Percentiles rank a stretch among this genome's conserved stretches.
Evolutionary conservation across 2,797 vertebrate genomes (phyloP).

Genomic region (Protonibea diacanthus): DNA sequence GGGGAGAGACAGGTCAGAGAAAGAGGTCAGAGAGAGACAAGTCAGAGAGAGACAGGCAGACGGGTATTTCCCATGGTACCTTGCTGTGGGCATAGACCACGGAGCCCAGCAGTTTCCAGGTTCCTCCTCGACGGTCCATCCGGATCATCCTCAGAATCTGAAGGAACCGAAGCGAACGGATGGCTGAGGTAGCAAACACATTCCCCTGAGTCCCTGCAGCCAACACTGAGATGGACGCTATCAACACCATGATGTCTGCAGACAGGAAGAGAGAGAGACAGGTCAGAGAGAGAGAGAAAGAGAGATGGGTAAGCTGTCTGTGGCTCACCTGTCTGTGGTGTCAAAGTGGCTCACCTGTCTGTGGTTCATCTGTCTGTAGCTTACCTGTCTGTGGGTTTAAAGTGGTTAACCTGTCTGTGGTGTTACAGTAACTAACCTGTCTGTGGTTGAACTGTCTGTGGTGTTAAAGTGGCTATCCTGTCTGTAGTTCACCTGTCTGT

Average conservation of each 20-base stretch:
- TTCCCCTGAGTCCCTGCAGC: slow-evolving; percentile 97
- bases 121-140: slow-evolving; percentile 97
- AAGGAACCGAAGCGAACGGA: slow-evolving; percentile 94
- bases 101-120: slow-evolving; percentile 97
- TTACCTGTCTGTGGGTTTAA: no score
- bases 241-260: slow-evolving; percentile 96
- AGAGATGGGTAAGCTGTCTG: no score
- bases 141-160: slow-evolving; percentile 98
- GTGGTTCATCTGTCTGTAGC: no score
- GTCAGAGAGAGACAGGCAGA: neutral
- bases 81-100: slow-evolving; percentile 99
- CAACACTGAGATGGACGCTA: slow-evolving; percentile 96
- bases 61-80: slow-evolving; percentile 69
- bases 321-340: no score
- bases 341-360: no score
- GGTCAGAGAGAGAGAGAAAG: neutral
- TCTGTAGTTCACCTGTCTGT: no score
- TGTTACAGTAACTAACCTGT: no score
- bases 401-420: no score
- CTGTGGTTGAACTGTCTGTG: no score
- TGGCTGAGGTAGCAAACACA: slow-evolving; percentile 96
- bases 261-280: neutral
- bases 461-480: no score
- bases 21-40: neutral
- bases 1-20: neutral